phyloP scores from a whole-genome alignment of 1,140 invertebrate genomes.

The Dendrolimus kikuchii region DNA sequence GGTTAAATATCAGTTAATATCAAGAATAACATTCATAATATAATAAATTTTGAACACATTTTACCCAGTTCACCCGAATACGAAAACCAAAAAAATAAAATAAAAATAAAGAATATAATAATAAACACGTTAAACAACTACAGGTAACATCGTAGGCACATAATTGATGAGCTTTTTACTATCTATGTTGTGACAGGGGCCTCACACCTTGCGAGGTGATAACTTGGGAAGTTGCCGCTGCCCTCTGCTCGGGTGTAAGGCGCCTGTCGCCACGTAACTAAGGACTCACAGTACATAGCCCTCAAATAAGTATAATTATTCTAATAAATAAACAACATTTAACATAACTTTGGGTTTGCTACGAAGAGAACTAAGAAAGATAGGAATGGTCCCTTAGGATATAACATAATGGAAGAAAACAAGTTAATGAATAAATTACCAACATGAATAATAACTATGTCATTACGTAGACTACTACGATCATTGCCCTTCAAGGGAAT shows the following conservation, averaged over 20 bases:
- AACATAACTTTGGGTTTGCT: conserved; percentile 63
- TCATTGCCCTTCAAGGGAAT: conserved; percentile 2
- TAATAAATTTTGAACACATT: conserved; percentile 2
- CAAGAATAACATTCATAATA: conserved; percentile 15
- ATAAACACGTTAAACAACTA: conserved; percentile 60
- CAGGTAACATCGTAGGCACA: conserved; percentile 71
- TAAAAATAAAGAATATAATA: conserved; percentile 39
- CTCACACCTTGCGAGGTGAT: no score
- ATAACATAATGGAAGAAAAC: conserved; percentile 19
- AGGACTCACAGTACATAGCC: background rate
- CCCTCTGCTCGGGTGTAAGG: no score
- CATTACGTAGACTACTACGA: conserved; percentile 14
- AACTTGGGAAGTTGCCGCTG: no score
- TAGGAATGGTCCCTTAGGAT: conserved; percentile 46
- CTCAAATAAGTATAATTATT: conserved; percentile 27
- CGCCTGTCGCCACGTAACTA: background rate
- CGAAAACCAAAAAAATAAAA: conserved; percentile 35
- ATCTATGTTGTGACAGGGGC: conserved; percentile 19
- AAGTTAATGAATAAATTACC: conserved; percentile 27
- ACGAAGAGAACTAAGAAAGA: conserved; percentile 50
- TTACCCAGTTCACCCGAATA: conserved; percentile 64
- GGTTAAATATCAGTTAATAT: conserved; percentile 64
- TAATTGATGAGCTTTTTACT: conserved; percentile 58
- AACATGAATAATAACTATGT: conserved; percentile 23
- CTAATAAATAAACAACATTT: conserved; percentile 56